Conservation (phyloP, 2,888 invertebrate genomes). For the Leptodirus hochenwartii region DNA sequence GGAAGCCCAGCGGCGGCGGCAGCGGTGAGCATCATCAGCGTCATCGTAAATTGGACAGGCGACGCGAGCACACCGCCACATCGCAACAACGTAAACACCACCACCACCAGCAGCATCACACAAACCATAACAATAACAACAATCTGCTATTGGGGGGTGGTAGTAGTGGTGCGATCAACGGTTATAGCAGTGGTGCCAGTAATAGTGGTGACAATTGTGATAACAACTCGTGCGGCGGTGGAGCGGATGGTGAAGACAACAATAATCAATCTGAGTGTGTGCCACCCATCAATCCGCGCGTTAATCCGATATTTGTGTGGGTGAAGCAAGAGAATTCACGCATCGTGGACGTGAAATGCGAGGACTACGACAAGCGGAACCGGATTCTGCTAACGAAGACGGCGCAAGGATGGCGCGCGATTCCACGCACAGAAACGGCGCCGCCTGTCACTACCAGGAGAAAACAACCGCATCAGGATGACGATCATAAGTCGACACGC, state of each 20-base stretch:
- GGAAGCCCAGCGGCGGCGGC: slow-evolving; percentile 26
- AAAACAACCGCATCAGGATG: slow-evolving; percentile 32
- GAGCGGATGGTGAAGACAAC: too few species aligned
- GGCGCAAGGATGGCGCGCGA: slow-evolving; percentile 63
- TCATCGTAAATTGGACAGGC: slow-evolving; percentile 30
- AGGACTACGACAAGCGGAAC: slow-evolving; percentile 74
- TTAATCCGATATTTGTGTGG: slow-evolving; percentile 75
- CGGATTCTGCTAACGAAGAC: slow-evolving; percentile 70
- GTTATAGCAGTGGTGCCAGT: too few species aligned
- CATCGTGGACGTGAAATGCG: slow-evolving; percentile 70
- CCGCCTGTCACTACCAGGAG: slow-evolving; percentile 29
- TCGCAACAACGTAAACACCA: slow-evolving; percentile 11
- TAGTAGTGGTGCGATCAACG: too few species aligned
- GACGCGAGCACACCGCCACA: slow-evolving; percentile 23
- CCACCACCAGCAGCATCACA: slow-evolving; percentile 14
- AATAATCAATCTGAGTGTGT: too few species aligned
- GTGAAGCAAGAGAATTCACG: slow-evolving; percentile 61
- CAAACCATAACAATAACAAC: slow-evolving; percentile 15
- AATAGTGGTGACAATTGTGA: too few species aligned
- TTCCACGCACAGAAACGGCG: slow-evolving; percentile 50
- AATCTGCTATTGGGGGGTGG: too few species aligned
- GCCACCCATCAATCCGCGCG: slow-evolving; percentile 39
- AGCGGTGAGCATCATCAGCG: too few species aligned
- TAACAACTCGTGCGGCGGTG: too few species aligned
- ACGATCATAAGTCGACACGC: slow-evolving; percentile 4